Evolutionary conservation across 2,797 vertebrate species (phyloP).

Genomic region (Poeciliopsis gracilis): DNA sequence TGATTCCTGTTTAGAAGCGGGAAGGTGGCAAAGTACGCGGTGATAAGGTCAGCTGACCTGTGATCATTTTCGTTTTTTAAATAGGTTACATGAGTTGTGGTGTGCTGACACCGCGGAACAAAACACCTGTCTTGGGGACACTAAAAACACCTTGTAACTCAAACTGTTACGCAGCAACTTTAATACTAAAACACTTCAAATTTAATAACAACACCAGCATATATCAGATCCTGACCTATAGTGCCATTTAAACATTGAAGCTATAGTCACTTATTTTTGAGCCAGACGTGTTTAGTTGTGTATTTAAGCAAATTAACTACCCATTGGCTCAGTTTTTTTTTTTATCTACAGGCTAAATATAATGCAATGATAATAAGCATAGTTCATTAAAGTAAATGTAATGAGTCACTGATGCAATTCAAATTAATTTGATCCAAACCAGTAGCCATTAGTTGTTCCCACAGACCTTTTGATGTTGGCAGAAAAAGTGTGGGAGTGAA

Average conservation of each 20-base stretch:
- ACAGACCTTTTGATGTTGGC: not conserved
- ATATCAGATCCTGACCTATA: not conserved
- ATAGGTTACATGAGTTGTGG: not conserved
- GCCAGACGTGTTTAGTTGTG: not conserved
- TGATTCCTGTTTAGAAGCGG: not conserved
- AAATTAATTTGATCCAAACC: not conserved
- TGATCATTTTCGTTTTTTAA: not conserved
- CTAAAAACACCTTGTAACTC: not conserved
- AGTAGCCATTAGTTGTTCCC: not conserved
- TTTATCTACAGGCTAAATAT: not conserved
- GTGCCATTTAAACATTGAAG: not conserved
- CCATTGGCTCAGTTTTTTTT: not conserved
- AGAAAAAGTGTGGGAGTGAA: not conserved
- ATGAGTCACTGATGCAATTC: not conserved
- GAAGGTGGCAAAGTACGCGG: not conserved
- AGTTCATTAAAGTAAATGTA: not conserved
- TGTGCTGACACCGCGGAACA: not conserved
- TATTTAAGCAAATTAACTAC: not conserved
- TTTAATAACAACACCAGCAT: not conserved
- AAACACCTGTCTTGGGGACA: slow-evolving; percentile 1
- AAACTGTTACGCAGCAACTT: not conserved
- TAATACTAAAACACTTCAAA: not conserved
- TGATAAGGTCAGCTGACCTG: not conserved
- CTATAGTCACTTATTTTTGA: not conserved
- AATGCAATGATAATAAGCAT: not conserved